Evolutionary conservation across 1,140 invertebrate genomes (phyloP).

Genomic region (Ceratosolen solmsi): DNA sequence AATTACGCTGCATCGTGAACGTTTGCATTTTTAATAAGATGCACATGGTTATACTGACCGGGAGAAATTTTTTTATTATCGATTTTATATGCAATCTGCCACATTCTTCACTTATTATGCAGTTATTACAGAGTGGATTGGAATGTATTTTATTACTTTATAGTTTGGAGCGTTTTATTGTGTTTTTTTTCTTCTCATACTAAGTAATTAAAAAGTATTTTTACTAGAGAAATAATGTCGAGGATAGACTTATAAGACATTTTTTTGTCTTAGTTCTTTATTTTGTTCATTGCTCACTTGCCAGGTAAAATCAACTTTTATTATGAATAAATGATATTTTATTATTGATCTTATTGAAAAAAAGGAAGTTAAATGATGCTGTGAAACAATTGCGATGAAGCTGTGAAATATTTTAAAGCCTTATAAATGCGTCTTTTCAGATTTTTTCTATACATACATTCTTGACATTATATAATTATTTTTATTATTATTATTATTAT

Average conservation of each 20-base stretch:
- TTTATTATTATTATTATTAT: no score
- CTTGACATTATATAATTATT: background rate
- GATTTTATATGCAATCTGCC: background rate
- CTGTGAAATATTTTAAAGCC: background rate
- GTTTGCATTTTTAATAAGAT: background rate
- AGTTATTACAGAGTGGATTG: background rate
- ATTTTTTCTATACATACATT: background rate
- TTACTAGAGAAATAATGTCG: no score
- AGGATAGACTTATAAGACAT: background rate
- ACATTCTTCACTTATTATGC: background rate
- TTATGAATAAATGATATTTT: background rate
- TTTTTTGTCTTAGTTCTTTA: background rate
- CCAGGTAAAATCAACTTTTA: background rate
- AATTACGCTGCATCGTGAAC: background rate
- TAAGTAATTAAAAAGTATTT: constrained; percentile 4
- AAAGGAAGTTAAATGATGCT: background rate
- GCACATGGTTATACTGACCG: background rate
- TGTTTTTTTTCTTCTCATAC: background rate
- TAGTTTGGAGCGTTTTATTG: background rate
- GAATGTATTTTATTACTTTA: background rate
- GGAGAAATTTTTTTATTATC: background rate
- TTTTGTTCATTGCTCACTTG: background rate
- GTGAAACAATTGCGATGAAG: background rate
- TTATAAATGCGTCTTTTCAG: background rate
- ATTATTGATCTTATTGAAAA: background rate